Evolutionary conservation across 1,140 invertebrate species (phyloP).

Genomic region (Penaeus indicus): DNA sequence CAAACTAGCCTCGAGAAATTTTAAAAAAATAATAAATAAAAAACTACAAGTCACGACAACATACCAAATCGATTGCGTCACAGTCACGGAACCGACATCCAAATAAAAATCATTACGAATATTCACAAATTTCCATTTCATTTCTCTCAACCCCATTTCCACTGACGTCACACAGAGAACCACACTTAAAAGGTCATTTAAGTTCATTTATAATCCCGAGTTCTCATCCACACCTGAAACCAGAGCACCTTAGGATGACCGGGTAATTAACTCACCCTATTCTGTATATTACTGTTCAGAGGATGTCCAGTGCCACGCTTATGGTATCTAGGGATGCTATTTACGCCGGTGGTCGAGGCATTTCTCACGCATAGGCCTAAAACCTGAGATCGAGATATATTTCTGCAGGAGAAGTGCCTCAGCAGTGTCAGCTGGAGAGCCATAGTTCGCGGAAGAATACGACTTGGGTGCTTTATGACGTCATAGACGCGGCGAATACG

Average conservation of each 20-base stretch:
- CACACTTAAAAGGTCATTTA: too few species aligned
- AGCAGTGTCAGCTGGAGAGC: conserved; percentile 35
- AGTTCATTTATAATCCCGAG: too few species aligned
- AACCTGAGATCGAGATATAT: neutral
- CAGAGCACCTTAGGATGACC: too few species aligned
- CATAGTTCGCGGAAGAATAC: conserved; percentile 57
- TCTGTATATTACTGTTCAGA: neutral
- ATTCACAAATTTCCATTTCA: too few species aligned
- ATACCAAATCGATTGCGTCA: neutral
- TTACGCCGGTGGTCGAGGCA: neutral
- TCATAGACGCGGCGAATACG: conserved; percentile 27
- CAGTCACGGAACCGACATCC: too few species aligned
- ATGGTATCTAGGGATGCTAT: neutral
- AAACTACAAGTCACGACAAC: neutral
- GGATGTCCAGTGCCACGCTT: neutral
- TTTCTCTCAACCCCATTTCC: too few species aligned
- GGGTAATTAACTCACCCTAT: neutral
- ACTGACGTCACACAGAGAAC: too few species aligned
- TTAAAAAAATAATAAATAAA: too few species aligned
- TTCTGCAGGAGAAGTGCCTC: neutral
- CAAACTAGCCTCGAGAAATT: neutral
- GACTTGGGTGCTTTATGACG: neutral
- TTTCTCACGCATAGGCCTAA: neutral
- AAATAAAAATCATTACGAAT: too few species aligned
- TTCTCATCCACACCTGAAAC: too few species aligned